Conservation (phyloP, 2,797 vertebrate species). For the Erithacus rubecula region DNA sequence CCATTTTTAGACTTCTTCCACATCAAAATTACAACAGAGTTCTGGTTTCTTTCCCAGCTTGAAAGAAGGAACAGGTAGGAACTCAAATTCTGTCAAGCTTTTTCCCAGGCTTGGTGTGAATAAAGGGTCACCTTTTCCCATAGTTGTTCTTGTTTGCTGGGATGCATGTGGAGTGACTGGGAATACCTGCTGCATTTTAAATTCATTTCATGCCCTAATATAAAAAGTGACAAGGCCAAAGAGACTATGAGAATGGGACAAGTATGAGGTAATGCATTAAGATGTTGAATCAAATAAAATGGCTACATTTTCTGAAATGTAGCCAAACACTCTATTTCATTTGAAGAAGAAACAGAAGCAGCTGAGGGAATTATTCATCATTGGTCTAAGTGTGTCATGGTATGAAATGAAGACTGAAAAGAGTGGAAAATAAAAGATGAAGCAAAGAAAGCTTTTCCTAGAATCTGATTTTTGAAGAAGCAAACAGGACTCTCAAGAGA, state of each 20-base stretch:
- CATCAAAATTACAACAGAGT: not conserved
- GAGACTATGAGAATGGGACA: not conserved
- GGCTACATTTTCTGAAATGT: not conserved
- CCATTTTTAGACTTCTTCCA: not conserved
- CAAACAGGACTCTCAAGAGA: not conserved
- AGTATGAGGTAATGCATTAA: not conserved
- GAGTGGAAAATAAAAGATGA: not conserved
- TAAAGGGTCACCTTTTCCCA: not conserved
- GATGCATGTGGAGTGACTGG: not conserved
- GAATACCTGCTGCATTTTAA: not conserved
- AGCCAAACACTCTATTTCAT: not conserved
- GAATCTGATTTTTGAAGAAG: not conserved
- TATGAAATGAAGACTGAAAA: not conserved
- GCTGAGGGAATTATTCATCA: not conserved
- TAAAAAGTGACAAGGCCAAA: not conserved
- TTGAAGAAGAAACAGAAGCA: not conserved
- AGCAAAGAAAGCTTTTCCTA: not conserved
- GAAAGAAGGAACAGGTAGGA: not conserved
- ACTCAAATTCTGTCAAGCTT: not conserved
- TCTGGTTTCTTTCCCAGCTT: not conserved
- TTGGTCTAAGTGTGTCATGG: not conserved
- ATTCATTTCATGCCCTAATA: not conserved
- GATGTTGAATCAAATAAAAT: not conserved
- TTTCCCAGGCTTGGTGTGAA: not conserved
- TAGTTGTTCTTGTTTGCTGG: not conserved